These are phyloP conservation scores for Trichomycterus rosablanca DNA, from an alignment of 2,113 vertebrate genomes.

Conservation along the genomic window DNA sequence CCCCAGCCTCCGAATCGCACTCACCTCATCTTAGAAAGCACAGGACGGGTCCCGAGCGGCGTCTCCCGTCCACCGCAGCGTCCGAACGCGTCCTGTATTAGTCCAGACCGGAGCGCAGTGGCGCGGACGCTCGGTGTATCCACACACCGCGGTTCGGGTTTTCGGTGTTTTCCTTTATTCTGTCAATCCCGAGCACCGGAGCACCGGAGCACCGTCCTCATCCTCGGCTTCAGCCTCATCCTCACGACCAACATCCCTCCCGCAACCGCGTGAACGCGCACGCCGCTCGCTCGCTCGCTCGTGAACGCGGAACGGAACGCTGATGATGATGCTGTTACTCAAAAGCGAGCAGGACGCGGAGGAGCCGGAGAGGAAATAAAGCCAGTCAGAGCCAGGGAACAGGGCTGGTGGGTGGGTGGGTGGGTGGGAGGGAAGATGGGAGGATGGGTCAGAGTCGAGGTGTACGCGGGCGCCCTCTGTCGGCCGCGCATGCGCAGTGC, in stretches of 20 bases:
- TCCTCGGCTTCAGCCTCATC: too few relatives aligned
- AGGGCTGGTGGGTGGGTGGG: not conserved
- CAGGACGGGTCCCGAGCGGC: slow-evolving; percentile 15
- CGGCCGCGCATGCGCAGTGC: slow-evolving; percentile 18
- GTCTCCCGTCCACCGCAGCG: too few relatives aligned
- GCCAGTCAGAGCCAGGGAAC: not conserved
- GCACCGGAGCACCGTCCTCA: too few relatives aligned
- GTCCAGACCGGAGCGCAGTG: too few relatives aligned
- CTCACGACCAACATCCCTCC: too few relatives aligned
- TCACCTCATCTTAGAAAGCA: slow-evolving; percentile 39
- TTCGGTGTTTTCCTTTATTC: too few relatives aligned
- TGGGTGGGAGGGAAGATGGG: not conserved
- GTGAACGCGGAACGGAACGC: slow-evolving; percentile 21
- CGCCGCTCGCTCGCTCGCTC: slow-evolving; percentile 28
- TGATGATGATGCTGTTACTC: slow-evolving; percentile 42
- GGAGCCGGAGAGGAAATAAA: not conserved
- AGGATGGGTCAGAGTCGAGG: not conserved
- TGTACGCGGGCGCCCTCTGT: slow-evolving; percentile 36
- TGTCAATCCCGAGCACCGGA: too few relatives aligned
- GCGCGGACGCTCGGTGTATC: too few relatives aligned
- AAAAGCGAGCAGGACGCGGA: slow-evolving; percentile 28
- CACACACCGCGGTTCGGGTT: not conserved
- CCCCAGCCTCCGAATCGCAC: not conserved
- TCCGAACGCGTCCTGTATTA: too few relatives aligned
- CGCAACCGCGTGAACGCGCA: not conserved